Conservation (phyloP, 2,797 vertebrate genomes). For the Danionella dracula region DNA sequence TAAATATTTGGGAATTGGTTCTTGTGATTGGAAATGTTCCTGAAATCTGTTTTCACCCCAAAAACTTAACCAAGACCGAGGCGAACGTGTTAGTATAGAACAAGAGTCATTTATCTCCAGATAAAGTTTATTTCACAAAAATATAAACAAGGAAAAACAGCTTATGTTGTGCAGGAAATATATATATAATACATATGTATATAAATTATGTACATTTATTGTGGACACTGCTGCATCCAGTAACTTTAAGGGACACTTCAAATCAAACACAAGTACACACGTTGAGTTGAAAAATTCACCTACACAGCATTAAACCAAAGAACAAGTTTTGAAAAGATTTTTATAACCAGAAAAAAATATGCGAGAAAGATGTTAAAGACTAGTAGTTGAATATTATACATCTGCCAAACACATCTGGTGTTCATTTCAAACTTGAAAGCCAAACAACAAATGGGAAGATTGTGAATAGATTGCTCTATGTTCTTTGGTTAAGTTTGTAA, state of each 20-base stretch:
- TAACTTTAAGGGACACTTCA: too few relatives aligned
- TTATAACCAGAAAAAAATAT: too few relatives aligned
- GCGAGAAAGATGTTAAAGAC: too few relatives aligned
- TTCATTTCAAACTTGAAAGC: neutral
- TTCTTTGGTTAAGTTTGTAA: neutral
- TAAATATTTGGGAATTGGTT: neutral
- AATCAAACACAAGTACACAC: too few relatives aligned
- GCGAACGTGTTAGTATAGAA: too few relatives aligned
- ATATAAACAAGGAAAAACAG: slow-evolving; percentile 53
- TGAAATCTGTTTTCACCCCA: neutral
- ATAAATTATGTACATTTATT: slow-evolving; percentile 59
- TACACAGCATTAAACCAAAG: too few relatives aligned
- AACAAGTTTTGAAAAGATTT: too few relatives aligned
- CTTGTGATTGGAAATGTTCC: neutral
- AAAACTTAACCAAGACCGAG: too few relatives aligned
- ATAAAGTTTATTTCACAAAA: slow-evolving; percentile 78
- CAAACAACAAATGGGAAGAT: neutral
- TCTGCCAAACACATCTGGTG: neutral
- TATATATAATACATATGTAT: slow-evolving; percentile 51
- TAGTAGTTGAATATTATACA: slow-evolving; percentile 25
- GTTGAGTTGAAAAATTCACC: too few relatives aligned
- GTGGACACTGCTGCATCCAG: slow-evolving; percentile 5
- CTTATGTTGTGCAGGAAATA: slow-evolving; percentile 67
- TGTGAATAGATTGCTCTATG: neutral
- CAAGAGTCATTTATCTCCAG: slow-evolving; percentile 23